A percentile compares a stretch with the other conserved stretches of the same genome.
phyloP scores from a whole-genome alignment of 2,888 invertebrate species.

The Ornithoptera alexandrae region DNA sequence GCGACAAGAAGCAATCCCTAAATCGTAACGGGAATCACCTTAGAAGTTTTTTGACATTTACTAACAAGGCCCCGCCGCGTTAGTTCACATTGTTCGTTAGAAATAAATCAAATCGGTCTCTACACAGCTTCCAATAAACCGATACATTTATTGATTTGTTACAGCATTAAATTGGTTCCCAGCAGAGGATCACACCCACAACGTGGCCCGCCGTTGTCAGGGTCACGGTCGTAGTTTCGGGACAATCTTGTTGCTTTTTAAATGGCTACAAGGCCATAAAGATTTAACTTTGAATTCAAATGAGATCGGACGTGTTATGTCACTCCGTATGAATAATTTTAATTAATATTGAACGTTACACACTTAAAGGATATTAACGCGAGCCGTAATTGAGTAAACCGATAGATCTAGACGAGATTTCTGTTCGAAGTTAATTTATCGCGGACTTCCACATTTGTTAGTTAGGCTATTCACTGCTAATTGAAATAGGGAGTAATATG shows the following conservation, averaged over 20 bases:
- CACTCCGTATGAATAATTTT: constrained; percentile 13
- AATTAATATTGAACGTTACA: constrained; percentile 9
- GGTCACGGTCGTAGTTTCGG: constrained; percentile 58
- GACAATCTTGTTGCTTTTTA: constrained; percentile 26
- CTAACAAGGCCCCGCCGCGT: constrained; percentile 73
- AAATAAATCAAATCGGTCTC: constrained; percentile 77
- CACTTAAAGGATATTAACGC: background rate
- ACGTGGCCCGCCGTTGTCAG: constrained; percentile 46
- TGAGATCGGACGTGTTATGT: constrained; percentile 1
- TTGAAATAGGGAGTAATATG: constrained; percentile 68
- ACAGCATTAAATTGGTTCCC: constrained; percentile 78
- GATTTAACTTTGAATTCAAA: constrained; percentile 15
- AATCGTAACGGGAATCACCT: constrained; percentile 20
- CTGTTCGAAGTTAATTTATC: constrained; percentile 16
- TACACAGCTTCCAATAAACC: constrained; percentile 78
- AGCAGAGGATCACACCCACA: constrained; percentile 64
- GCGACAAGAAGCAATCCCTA: constrained; percentile 9
- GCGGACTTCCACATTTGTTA: constrained; percentile 50
- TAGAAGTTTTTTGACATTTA: constrained; percentile 67
- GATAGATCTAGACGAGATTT: background rate
- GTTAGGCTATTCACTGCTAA: constrained; percentile 68
- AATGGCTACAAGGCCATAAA: constrained; percentile 23
- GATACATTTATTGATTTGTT: constrained; percentile 80
- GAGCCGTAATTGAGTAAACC: background rate
- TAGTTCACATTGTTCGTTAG: constrained; percentile 62